Conservation (phyloP, 30 jellyfish, hydroid and myxozoan genomes). For the Thelohanellus kitauei region DNA sequence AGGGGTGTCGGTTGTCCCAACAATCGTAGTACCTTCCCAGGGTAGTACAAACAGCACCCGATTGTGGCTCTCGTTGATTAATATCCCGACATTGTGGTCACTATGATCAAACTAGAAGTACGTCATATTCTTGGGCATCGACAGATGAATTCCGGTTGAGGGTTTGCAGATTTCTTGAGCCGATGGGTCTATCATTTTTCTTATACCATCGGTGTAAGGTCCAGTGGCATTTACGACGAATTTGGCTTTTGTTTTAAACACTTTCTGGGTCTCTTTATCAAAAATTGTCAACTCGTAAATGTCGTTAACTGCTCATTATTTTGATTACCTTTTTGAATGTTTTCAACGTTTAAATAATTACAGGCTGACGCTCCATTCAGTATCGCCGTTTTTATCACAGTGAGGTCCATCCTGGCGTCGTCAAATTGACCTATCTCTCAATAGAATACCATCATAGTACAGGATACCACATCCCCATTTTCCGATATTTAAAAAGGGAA, state of each 20-base stretch:
- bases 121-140: constrained; percentile 69
- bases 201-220: constrained; percentile 66
- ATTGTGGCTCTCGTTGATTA: no score
- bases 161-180: constrained; percentile 32
- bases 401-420: constrained; percentile 61
- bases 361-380: constrained; percentile 92
- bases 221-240: constrained; percentile 94
- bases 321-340: constrained; percentile 9
- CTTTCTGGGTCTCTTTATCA: no score
- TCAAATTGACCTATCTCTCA: constrained; percentile 91
- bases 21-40: constrained; percentile 93
- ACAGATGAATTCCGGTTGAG: constrained; percentile 72
- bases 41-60: constrained; percentile 85
- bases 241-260: constrained; percentile 50
- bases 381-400: constrained; percentile 44
- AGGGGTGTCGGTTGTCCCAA: constrained; percentile 82
- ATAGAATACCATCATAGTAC: no score
- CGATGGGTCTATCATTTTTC: constrained; percentile 30
- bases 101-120: no score
- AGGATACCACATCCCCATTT: no score
- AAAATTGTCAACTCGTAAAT: no score
- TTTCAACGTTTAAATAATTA: no score
- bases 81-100: no score
- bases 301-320: constrained; percentile 2
- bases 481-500: no score